These are phyloP conservation scores for Emydocephalus ijimae DNA, from an alignment of 2,113 vertebrate species.

Conservation along the genomic window DNA sequence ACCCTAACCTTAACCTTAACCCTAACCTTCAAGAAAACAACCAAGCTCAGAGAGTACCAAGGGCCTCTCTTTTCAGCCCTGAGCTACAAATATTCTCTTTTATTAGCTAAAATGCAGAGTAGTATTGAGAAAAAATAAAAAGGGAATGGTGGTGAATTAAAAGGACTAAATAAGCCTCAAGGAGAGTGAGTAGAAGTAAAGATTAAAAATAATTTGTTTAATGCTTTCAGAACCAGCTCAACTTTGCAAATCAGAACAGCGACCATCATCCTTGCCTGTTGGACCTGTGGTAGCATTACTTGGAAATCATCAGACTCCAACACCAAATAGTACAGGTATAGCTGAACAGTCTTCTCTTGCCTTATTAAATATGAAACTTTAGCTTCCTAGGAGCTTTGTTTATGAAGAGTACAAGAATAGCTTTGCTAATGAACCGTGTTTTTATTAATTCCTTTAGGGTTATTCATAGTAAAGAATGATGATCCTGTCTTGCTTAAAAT, in stretches of 20 bases:
- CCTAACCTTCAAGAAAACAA: background rate
- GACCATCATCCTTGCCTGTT: constrained; percentile 92
- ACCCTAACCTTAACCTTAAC: too few species aligned
- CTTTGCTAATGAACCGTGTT: background rate
- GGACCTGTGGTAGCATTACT: constrained; percentile 90
- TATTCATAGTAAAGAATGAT: background rate
- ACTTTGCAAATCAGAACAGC: constrained; percentile 92
- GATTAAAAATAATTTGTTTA: background rate
- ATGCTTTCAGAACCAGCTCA: constrained; percentile 81
- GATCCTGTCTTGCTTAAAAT: background rate
- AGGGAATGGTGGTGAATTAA: background rate
- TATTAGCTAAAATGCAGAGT: background rate
- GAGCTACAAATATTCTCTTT: background rate
- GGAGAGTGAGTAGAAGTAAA: background rate
- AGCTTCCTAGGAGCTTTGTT: background rate
- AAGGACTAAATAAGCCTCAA: background rate
- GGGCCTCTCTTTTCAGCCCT: background rate
- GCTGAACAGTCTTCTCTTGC: background rate
- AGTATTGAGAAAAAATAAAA: background rate
- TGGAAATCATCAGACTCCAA: constrained; percentile 93
- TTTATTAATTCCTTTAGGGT: background rate
- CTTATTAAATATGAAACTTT: background rate
- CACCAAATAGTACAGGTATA: constrained; percentile 97
- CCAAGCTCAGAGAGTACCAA: background rate
- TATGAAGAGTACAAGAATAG: background rate